Percentiles rank a stretch among this genome's conserved stretches.
phyloP scores from a whole-genome alignment of 2,888 invertebrate species.

The Drosophila helvetica region DNA sequence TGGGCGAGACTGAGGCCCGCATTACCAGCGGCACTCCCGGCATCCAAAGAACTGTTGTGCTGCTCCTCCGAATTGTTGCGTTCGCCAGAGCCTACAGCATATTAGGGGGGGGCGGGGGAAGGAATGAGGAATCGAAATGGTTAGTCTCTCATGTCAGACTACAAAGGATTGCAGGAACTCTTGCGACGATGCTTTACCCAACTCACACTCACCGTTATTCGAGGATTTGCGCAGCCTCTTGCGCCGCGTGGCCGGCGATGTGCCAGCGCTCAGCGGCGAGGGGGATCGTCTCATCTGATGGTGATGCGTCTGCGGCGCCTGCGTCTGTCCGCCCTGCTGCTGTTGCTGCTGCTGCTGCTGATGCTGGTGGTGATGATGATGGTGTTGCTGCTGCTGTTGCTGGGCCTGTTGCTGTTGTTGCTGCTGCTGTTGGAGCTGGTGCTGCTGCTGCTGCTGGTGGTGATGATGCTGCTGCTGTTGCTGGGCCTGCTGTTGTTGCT shows the following conservation, averaged over 20 bases:
- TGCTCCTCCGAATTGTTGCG: conserved; percentile 84
- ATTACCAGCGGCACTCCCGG: conserved; percentile 72
- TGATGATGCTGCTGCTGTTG: conserved; percentile 86
- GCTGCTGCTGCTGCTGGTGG: conserved; percentile 86
- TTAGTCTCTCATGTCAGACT: neutral
- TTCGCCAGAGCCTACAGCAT: conserved; percentile 85
- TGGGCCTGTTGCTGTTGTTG: conserved; percentile 85
- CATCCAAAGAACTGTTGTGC: conserved; percentile 82
- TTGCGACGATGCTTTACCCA: conserved; percentile 70
- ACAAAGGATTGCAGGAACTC: neutral
- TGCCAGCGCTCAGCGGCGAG: conserved; percentile 86
- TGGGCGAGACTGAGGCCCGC: conserved; percentile 83
- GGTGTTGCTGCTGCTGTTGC: conserved; percentile 75
- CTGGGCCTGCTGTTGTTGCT: conserved; percentile 86
- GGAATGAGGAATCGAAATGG: no score
- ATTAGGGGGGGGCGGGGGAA: neutral
- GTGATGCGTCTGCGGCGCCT: conserved; percentile 85
- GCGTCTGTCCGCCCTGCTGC: conserved; percentile 86
- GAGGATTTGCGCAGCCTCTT: conserved; percentile 87
- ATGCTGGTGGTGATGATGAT: conserved; percentile 76
- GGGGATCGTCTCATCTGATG: conserved; percentile 85
- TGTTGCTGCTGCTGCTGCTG: conserved; percentile 84
- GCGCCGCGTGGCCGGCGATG: conserved; percentile 87
- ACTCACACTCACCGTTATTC: conserved; percentile 84
- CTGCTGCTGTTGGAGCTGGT: conserved; percentile 85